Evolutionary conservation across 2,888 invertebrate genomes (phyloP), one percentile per base, ranked within the genome.

Genomic region (Polyommatus icarus): DNA sequence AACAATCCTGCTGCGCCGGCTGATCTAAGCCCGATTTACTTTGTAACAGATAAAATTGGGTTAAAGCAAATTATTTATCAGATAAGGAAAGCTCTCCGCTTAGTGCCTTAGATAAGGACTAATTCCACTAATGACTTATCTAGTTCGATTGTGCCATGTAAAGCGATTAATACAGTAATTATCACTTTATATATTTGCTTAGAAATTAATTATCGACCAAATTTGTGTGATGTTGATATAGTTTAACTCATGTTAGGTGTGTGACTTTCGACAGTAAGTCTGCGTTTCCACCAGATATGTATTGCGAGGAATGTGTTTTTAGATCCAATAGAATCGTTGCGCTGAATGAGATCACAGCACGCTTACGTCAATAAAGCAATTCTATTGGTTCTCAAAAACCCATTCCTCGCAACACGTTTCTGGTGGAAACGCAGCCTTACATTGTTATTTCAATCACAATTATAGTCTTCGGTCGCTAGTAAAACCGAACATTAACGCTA

Each of bases 41-140:
- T 67, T 67, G 61, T 67, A 67, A 67, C 8, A 24, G 61, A 67
- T 67, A 67, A 24, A 24, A 24, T 67, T 67, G 61, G 61, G 61
- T 59, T 59, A 20, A 59, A 20, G 59, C 20, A 59, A 59, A 73
- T 73, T 73, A 50, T 73, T 73, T 73, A 73, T 73, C 50, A 20
- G 73, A 73, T 73, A 73, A 24, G 50, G 15, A 29, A 29, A 50
- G 50, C 73, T 73, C 12, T 46, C 73, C 20, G 50, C 29, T 73
- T 73, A 50, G 73, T 29, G 20, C 46, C 73, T 24, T 24, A 50
- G 50, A 40, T 40, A n/a, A 20, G 73, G 73, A 50, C 3, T 73
- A 50, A 67, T 29, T 20, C 40, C 12, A 24, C 20, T 73, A 73
- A 73, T 73, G 5, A 46, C 50, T 24, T 50, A 20, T 50, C 73